phyloP scores from a whole-genome alignment of 2,888 invertebrate species.

The Trileptium ribeirensis region DNA sequence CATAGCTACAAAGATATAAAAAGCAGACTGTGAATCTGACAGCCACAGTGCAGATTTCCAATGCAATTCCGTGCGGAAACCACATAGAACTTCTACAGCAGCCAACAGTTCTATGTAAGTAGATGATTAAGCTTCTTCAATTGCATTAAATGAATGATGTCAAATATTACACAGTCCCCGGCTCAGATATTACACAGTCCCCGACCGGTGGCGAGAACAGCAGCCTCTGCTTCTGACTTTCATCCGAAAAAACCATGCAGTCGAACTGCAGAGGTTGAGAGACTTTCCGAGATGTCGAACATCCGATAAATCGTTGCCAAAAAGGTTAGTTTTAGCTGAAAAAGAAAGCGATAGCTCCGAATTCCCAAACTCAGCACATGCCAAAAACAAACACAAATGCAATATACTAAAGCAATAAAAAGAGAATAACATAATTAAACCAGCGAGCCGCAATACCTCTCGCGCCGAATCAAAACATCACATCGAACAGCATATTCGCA shows the following conservation, averaged over 20 bases:
- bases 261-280: neutral
- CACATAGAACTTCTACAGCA: neutral
- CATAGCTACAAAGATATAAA: neutral
- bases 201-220: neutral
- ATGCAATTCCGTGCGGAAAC: too few relatives aligned
- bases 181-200: neutral
- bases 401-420: neutral
- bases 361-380: neutral
- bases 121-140: neutral
- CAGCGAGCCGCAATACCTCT: too few relatives aligned
- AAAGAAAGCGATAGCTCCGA: neutral
- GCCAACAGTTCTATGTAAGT: neutral
- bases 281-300: neutral
- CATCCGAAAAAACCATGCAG: neutral
- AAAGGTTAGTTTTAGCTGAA: neutral
- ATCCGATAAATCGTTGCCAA: neutral
- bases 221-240: neutral
- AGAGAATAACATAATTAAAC: neutral
- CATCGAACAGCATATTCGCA: too few relatives aligned
- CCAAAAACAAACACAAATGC: neutral
- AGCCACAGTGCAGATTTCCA: too few relatives aligned
- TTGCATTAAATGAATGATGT: neutral
- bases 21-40: neutral
- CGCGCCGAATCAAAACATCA: too few relatives aligned
- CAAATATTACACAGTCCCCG: too few relatives aligned